Percentiles rank a stretch among this genome's conserved stretches.
Evolutionary conservation across 2,113 vertebrate genomes (phyloP).

Genomic region (Colius striatus): DNA sequence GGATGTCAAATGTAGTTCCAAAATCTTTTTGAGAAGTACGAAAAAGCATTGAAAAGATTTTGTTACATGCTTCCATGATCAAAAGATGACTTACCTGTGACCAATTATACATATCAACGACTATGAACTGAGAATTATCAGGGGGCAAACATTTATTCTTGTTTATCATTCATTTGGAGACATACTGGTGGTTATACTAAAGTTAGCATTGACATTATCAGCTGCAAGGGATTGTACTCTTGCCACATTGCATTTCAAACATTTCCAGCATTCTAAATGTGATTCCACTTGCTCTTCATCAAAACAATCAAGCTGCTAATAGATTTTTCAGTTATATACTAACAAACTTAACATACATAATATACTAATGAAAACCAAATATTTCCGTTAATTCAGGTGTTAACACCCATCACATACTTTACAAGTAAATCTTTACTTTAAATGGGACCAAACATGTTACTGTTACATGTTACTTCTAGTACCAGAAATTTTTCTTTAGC

Average conservation of each 20-base stretch:
- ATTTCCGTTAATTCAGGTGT: neutral
- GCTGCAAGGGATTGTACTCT: neutral
- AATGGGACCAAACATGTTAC: neutral
- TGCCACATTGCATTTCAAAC: neutral
- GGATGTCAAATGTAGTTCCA: neutral
- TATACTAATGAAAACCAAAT: neutral
- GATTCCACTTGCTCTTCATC: neutral
- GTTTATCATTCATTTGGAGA: neutral
- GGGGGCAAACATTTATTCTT: neutral
- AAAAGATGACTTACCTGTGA: neutral
- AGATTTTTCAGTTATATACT: neutral
- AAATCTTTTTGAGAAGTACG: neutral
- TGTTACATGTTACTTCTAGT: too few species aligned
- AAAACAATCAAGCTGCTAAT: neutral
- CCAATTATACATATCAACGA: neutral
- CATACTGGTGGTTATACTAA: neutral
- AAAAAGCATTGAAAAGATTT: neutral
- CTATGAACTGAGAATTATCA: neutral
- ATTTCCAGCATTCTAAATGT: neutral
- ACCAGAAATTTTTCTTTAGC: neutral
- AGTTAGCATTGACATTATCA: neutral
- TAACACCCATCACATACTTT: neutral
- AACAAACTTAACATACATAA: neutral
- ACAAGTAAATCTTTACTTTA: neutral
- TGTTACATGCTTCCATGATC: neutral